These are phyloP conservation scores for Oenanthe melanoleuca DNA, from an alignment of 2,113 vertebrate species.

Conservation along the genomic window DNA sequence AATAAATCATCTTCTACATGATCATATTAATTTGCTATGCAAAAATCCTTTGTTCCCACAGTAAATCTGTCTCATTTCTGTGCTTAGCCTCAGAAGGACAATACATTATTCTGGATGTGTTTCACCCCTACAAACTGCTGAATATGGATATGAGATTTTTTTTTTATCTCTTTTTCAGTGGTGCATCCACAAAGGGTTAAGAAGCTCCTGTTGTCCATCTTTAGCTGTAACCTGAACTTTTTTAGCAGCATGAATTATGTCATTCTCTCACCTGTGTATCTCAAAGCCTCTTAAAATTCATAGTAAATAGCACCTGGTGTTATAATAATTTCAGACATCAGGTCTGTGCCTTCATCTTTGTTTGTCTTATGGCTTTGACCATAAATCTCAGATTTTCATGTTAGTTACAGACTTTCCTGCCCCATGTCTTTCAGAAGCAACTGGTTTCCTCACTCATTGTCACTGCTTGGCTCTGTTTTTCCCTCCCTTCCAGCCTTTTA, in stretches of 20 bases:
- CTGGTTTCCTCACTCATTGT: neutral
- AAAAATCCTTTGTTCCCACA: too few relatives aligned
- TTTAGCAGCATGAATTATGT: neutral
- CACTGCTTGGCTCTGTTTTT: neutral
- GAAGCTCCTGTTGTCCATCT: neutral
- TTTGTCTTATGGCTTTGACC: neutral
- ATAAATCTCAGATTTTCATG: neutral
- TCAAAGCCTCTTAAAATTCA: neutral
- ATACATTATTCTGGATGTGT: accelerated
- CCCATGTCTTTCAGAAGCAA: neutral
- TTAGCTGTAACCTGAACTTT: neutral
- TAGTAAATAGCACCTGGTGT: neutral
- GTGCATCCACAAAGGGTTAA: neutral
- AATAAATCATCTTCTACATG: too few relatives aligned
- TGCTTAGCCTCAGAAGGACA: neutral
- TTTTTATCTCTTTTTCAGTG: neutral
- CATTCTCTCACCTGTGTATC: neutral
- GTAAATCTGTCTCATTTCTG: neutral
- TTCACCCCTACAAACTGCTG: neutral
- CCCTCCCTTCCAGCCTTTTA: neutral
- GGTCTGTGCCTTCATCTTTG: neutral
- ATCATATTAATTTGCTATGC: too few relatives aligned
- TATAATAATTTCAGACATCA: neutral
- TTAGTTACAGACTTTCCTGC: neutral
- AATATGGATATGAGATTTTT: neutral